Base-by-base conservation (phyloP, 2,113 vertebrate species). In the Perca flavescens region DNA sequence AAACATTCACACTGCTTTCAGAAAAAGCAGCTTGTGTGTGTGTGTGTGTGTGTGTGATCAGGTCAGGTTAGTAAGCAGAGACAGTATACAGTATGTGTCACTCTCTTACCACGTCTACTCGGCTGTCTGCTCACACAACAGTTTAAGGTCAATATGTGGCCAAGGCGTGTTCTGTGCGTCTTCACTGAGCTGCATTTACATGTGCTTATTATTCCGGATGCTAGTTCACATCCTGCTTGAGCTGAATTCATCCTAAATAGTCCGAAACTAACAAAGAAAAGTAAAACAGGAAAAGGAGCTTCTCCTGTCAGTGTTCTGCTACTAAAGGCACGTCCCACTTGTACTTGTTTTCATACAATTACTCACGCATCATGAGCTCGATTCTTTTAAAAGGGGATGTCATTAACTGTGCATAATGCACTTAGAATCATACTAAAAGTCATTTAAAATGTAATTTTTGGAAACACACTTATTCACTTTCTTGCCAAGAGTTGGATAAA, bases 121-220 rank as follows among this genome's bases (percentile, higher is more conserved):
- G 0, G 1, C 40, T n/a, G 67, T 83, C 76, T 81, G 61, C 69
- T 78, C 40, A 7, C 28, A 62, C 34, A 57, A n/a, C 53, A 15
- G 36, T 74, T 17, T 67, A 78, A 69, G 80, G 82, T 86, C 77
- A 88, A 68, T 92, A 70, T 86, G 73, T 92, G 74, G 54, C 66
- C 69, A 81, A 56, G 87, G 86, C 21, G n/a, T 86, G 66, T 62
- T 78, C 40, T 60, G 28, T 83, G 70, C 31, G 2, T 72, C 67
- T 19, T 81, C 62, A 52, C 78, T 7, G 46, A 56, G 52, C 68
- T 53, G 40, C 50, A 40, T 70, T 77, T 74, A 43, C 62, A 78
- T 67, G 40, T 12, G 1, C 81, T 86, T 81, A 86, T 81, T 86
- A 79, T 86, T 85, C 71, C 69, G 54, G 85, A 85, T 77, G 78